Evolutionary conservation across 2,113 vertebrate species (phyloP).

Genomic region (Scortum barcoo): DNA sequence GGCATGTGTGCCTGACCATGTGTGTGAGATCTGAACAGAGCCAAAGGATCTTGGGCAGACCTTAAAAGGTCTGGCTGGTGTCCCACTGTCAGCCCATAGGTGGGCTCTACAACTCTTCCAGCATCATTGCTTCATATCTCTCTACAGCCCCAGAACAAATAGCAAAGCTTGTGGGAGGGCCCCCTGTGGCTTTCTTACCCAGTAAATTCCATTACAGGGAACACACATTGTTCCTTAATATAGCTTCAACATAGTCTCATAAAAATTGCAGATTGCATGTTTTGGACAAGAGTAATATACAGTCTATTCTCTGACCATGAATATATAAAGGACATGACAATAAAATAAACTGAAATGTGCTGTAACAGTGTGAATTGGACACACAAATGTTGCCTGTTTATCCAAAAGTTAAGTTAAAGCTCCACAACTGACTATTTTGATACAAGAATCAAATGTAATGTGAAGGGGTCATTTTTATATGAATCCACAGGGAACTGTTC

Average conservation of each 20-base stretch:
- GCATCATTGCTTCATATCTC: conserved; percentile 50
- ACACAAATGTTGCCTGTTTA: not conserved
- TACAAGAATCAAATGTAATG: too few relatives aligned
- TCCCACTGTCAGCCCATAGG: conserved; percentile 55
- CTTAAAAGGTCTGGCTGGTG: conserved; percentile 45
- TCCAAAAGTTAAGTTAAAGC: not conserved
- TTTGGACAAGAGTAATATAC: conserved; percentile 29
- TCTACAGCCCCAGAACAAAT: conserved; percentile 54
- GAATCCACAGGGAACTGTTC: not conserved
- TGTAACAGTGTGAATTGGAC: not conserved
- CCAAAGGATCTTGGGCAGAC: conserved; percentile 25
- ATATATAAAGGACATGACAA: not conserved
- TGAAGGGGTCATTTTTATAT: too few relatives aligned
- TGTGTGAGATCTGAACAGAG: conserved; percentile 14
- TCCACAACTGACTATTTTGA: not conserved
- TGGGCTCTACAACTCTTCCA: conserved; percentile 47
- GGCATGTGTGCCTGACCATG: conserved; percentile 9
- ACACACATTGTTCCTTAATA: conserved; percentile 47
- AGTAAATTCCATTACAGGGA: conserved; percentile 59
- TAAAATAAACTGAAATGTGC: not conserved
- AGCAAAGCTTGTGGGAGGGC: conserved; percentile 43
- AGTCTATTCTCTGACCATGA: not conserved
- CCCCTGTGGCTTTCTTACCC: conserved; percentile 55
- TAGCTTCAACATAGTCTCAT: conserved; percentile 48
- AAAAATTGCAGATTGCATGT: conserved; percentile 49